Conservation (phyloP, 2,888 invertebrate species). For the Abscondita cerata region DNA sequence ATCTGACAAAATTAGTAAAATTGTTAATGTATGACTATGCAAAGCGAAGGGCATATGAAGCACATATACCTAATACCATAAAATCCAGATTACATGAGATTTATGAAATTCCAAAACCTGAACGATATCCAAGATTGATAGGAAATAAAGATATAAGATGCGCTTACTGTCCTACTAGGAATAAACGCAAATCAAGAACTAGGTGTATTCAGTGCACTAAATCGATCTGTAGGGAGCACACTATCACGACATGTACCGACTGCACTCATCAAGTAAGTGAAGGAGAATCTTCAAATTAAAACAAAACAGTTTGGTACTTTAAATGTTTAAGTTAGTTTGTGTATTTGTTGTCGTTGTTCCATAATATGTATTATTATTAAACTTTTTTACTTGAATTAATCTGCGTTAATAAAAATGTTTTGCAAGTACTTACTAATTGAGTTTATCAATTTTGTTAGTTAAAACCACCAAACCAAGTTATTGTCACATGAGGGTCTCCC, state of each 20-base stretch:
- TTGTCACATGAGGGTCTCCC: not conserved
- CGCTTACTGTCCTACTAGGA: not conserved
- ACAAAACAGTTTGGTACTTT: not conserved
- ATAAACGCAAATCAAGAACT: not conserved
- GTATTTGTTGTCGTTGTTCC: too few species aligned
- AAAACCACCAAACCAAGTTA: not conserved
- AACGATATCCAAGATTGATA: not conserved
- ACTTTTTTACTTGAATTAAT: not conserved
- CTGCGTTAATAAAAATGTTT: not conserved
- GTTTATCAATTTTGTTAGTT: not conserved
- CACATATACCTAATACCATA: not conserved
- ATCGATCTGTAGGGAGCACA: not conserved
- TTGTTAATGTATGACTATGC: conserved; percentile 1
- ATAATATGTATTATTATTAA: not conserved
- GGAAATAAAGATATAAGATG: not conserved
- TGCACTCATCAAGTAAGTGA: not conserved
- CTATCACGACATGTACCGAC: not conserved
- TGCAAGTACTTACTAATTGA: too few species aligned
- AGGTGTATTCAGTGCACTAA: not conserved
- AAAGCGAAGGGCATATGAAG: not conserved
- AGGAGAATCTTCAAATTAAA: not conserved
- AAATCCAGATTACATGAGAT: not conserved
- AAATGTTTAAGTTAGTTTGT: too few species aligned
- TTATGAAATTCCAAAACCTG: not conserved
- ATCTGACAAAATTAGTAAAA: conserved; percentile 3